Conservation (phyloP, 2,888 invertebrate species). For the Andrena dorsata region DNA sequence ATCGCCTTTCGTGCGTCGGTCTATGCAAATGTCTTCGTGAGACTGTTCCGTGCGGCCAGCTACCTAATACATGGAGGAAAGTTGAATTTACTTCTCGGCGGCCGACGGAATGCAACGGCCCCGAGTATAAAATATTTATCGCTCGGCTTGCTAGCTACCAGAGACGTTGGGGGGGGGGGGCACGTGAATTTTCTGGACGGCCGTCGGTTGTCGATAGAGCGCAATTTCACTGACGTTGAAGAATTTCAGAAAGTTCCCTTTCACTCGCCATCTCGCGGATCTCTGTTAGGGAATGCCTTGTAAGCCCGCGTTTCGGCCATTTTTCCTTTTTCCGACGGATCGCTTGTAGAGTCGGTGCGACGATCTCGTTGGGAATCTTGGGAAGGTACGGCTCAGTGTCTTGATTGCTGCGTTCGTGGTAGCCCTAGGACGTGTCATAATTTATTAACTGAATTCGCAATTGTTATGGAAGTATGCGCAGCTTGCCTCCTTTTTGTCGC, state of each 20-base stretch:
- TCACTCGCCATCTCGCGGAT: constrained; percentile 41
- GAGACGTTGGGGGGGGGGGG: not conserved
- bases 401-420: not conserved
- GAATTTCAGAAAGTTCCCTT: constrained; percentile 53
- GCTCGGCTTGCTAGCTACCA: constrained; percentile 7
- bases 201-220: constrained; percentile 27
- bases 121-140: constrained; percentile 48
- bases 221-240: constrained; percentile 26
- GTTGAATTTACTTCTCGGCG: constrained; percentile 20
- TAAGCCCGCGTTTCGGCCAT: not conserved
- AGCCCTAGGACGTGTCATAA: constrained; percentile 23
- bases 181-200: constrained; percentile 29
- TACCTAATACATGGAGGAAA: constrained; percentile 32
- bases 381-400: no score
- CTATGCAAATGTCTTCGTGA: constrained; percentile 31
- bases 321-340: constrained; percentile 42
- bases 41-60: constrained; percentile 23
- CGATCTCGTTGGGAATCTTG: no score
- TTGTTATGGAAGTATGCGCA: constrained; percentile 67
- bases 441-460: constrained; percentile 54
- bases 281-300: not conserved
- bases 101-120: not conserved
- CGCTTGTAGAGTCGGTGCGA: not conserved
- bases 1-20: constrained; percentile 16
- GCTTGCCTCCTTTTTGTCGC: constrained; percentile 46